Conservation (phyloP, 2,888 invertebrate species). For the Oconnorella tubifera region DNA sequence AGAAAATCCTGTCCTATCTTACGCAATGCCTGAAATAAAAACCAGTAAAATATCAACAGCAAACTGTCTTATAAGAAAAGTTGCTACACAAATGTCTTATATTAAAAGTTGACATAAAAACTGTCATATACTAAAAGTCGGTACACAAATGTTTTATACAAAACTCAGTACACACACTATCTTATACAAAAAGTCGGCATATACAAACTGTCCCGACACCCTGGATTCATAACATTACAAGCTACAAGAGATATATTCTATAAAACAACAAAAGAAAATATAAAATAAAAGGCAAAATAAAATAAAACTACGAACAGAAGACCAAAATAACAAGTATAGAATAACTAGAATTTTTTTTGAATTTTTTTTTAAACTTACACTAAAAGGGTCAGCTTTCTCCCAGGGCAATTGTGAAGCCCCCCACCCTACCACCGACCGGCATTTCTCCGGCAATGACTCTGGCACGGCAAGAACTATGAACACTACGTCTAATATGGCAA, state of each 20-base stretch:
- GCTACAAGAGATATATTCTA: no score
- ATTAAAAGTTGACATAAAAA: no score
- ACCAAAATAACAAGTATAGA: background rate
- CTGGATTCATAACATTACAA: no score
- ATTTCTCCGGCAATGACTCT: conserved; percentile 87
- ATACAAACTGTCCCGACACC: no score
- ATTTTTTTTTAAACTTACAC: conserved; percentile 65
- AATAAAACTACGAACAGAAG: background rate
- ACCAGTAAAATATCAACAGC: background rate
- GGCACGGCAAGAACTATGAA: conserved; percentile 97
- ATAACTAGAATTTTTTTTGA: background rate
- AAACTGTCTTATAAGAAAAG: background rate
- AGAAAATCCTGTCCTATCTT: conserved; percentile 93
- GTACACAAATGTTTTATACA: no score
- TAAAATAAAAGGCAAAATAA: background rate
- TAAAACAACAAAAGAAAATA: no score
- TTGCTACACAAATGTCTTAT: no score
- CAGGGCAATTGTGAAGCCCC: conserved; percentile 63
- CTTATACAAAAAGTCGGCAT: no score
- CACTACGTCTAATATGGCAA: conserved; percentile 92
- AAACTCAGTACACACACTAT: no score
- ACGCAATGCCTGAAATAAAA: conserved; percentile 64
- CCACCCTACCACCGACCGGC: conserved; percentile 65
- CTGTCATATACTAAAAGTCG: no score
- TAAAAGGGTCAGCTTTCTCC: conserved; percentile 96